These are phyloP conservation scores for Anhinga rufa DNA, from an alignment of 2,113 vertebrate genomes.

Conservation along the genomic window DNA sequence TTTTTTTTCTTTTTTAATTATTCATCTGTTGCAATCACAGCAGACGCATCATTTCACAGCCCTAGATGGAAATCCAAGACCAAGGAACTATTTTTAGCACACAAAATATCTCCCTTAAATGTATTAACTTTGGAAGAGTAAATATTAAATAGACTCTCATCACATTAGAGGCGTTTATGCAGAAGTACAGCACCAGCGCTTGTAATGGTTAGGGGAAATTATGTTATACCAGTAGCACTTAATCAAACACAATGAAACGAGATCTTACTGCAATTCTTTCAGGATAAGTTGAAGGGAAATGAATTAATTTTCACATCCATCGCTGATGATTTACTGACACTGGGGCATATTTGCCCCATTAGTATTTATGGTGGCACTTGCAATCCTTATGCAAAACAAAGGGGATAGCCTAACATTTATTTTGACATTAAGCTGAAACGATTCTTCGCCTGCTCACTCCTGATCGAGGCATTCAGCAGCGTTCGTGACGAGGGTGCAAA, in stretches of 20 bases:
- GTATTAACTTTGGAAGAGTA: constrained; percentile 20
- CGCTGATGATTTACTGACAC: not conserved
- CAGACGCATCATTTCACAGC: constrained; percentile 31
- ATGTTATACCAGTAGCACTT: not conserved
- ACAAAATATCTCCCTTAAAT: constrained; percentile 4
- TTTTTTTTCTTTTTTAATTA: too few species aligned
- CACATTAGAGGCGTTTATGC: not conserved
- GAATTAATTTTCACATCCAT: not conserved
- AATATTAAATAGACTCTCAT: constrained; percentile 25
- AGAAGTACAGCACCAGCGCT: not conserved
- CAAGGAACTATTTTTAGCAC: constrained; percentile 46
- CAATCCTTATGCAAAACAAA: not conserved
- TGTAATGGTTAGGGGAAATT: constrained; percentile 3
- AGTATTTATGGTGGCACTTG: not conserved
- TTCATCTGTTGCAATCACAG: constrained; percentile 24
- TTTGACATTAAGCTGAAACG: not conserved
- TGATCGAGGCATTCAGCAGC: not conserved
- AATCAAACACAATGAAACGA: not conserved
- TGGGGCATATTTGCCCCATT: not conserved
- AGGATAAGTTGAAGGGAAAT: not conserved
- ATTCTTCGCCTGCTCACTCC: not conserved
- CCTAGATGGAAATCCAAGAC: constrained; percentile 53
- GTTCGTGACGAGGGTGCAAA: not conserved
- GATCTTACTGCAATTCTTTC: not conserved
- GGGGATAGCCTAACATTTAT: not conserved